Conservation (phyloP, 2,797 vertebrate species). For the Aeoliscus strigatus region DNA sequence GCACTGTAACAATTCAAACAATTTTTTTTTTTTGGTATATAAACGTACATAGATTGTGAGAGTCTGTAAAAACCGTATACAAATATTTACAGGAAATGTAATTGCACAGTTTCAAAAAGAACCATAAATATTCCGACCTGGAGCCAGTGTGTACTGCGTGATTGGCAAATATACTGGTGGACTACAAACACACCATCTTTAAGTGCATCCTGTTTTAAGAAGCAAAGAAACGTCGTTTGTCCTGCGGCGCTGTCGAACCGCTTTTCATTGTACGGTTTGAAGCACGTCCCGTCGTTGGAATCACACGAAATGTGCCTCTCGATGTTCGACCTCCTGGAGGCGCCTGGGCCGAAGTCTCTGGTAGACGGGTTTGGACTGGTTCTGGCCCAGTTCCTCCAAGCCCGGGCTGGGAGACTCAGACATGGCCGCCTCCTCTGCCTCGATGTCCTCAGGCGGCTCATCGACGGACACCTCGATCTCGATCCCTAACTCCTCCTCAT, state of each 20-base stretch:
- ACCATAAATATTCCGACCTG: conserved; percentile 57
- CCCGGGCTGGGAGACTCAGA: conserved; percentile 70
- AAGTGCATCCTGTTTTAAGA: conserved; percentile 69
- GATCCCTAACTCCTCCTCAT: conserved; percentile 57
- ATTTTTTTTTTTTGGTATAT: conserved; percentile 72
- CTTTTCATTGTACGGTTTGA: too few species aligned
- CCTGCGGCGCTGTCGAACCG: too few species aligned
- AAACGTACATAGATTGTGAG: conserved; percentile 60
- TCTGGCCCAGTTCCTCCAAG: conserved; percentile 71
- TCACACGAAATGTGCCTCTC: conserved; percentile 95
- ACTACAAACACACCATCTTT: conserved; percentile 43
- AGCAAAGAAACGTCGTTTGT: conserved; percentile 34
- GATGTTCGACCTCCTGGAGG: conserved; percentile 89
- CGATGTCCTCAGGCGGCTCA: conserved; percentile 64
- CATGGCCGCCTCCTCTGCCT: conserved; percentile 37
- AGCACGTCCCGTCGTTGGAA: background rate
- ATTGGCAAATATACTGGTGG: conserved; percentile 42
- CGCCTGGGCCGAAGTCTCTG: conserved; percentile 87
- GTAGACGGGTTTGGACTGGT: conserved; percentile 80
- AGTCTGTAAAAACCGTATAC: conserved; percentile 45
- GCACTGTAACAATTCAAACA: conserved; percentile 50
- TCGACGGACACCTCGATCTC: conserved; percentile 77
- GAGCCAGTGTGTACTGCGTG: conserved; percentile 44
- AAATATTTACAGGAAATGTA: conserved; percentile 52
- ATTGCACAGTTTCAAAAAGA: conserved; percentile 66